These are phyloP conservation scores for Dipodomys stephensi DNA, from an alignment of 2,113 vertebrate genomes.

Conservation along the genomic window DNA sequence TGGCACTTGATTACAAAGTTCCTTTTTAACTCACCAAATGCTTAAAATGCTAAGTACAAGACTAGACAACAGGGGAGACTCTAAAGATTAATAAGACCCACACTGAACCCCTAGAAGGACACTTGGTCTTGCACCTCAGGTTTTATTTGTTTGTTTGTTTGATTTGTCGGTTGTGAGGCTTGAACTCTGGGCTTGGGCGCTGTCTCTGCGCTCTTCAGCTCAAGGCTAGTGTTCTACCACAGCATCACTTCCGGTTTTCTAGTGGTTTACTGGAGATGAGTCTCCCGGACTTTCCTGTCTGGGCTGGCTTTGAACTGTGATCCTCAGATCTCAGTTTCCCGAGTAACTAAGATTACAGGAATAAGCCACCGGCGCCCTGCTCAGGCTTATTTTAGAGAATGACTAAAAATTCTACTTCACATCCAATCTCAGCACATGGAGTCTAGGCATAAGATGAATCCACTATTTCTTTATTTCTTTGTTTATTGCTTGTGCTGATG, in stretches of 20 bases:
- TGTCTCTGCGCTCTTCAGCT: too few species aligned
- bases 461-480: background rate
- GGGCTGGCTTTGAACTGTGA: too few species aligned
- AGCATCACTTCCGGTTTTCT: too few species aligned
- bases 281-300: too few species aligned
- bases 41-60: slow-evolving; percentile 13
- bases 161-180: too few species aligned
- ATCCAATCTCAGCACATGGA: background rate
- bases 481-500: too few species aligned
- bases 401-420: background rate
- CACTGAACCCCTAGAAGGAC: background rate
- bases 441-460: background rate
- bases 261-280: too few species aligned
- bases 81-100: background rate
- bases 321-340: too few species aligned
- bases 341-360: too few species aligned
- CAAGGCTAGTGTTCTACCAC: too few species aligned
- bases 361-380: too few species aligned
- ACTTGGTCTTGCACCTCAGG: background rate
- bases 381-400: slow-evolving; percentile 4
- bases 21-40: slow-evolving; percentile 47
- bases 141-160: background rate
- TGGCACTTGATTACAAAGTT: background rate
- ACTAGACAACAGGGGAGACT: background rate
- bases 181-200: too few species aligned